Evolutionary conservation across 2,888 invertebrate species (phyloP).

Genomic region (Subacronicta megacephala): DNA sequence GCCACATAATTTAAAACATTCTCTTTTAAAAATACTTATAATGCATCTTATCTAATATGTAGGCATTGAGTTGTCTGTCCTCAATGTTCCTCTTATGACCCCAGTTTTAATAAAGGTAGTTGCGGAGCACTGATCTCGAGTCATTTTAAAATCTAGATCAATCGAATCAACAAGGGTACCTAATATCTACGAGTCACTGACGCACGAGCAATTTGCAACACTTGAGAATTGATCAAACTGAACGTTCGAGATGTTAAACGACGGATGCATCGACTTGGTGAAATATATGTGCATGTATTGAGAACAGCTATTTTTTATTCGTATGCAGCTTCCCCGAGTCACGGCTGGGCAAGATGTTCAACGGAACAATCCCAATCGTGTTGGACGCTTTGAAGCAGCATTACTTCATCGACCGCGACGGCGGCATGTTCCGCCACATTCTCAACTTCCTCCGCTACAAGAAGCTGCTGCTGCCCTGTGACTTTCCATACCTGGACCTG

Average conservation of each 20-base stretch:
- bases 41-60: background rate
- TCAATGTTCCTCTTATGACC: constrained; percentile 47
- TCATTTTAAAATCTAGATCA: constrained; percentile 45
- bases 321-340: constrained; percentile 97
- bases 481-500: constrained; percentile 96
- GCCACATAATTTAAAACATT: constrained; percentile 64
- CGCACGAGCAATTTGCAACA: constrained; percentile 54
- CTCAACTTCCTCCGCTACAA: constrained; percentile 98
- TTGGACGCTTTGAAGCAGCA: constrained; percentile 98
- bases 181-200: constrained; percentile 33
- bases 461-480: constrained; percentile 95
- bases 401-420: constrained; percentile 99
- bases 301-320: constrained; percentile 11
- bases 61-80: constrained; percentile 16
- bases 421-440: constrained; percentile 99
- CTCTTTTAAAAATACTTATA: constrained; percentile 12
- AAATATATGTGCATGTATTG: constrained; percentile 39
- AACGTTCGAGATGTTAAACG: constrained; percentile 41
- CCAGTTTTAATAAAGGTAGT: constrained; percentile 38
- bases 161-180: constrained; percentile 38
- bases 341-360: constrained; percentile 97
- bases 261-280: constrained; percentile 52
- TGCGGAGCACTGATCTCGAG: constrained; percentile 33
- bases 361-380: constrained; percentile 98
- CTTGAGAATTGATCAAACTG: constrained; percentile 43